Evolutionary conservation across 2,113 vertebrate species (phyloP), one percentile per base, ranked within the genome.

Genomic region (Psammodynastes pulverulentus): DNA sequence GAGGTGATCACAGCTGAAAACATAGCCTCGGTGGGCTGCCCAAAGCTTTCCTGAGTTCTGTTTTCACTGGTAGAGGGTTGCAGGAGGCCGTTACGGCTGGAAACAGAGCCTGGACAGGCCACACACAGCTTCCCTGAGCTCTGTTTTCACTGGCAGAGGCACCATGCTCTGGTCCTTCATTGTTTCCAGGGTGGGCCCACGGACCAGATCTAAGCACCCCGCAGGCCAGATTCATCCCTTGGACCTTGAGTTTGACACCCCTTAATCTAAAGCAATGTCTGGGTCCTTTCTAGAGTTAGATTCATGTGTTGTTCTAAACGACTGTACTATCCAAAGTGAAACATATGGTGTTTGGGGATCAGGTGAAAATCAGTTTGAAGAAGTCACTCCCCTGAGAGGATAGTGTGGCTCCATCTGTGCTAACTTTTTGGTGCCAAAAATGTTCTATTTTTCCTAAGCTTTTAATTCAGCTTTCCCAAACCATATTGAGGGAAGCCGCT

Each of bases 161-260:
- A 56, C 7, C 23, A 2, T 9, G 2, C 23, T 23, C 54, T 23
- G 24, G 53, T 54, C 53, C 5, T 53, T 53, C 52, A 6, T 19
- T 54, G 53, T 54, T 54, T 54, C 19, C 53, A 54, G 53, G 53
- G 19, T 5, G 2, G 19, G 53, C 53, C 53, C 2, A 1, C 0
- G 19, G 53, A 1, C 19, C 5, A 54, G 54, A 56, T 56, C 54
- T 24, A 56, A 56, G 54, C 54, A 56, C 23, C 23, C 54, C 23
- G 2, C 0, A 2, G 54, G 23, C 6, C 1, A 0, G 54, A 56
- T 56, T 2, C 21, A 2, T 19, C 6, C 19, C 6, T 3, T 0
- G 23, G 7, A 8, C 54, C 7, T 56, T 56, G 54, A 24, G 7
- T 56, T 56, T 56, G 54, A 56, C 24, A 24, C 56, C 24, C 6